Base-by-base conservation (phyloP, 2,888 invertebrate species). In the Mantis religiosa region DNA sequence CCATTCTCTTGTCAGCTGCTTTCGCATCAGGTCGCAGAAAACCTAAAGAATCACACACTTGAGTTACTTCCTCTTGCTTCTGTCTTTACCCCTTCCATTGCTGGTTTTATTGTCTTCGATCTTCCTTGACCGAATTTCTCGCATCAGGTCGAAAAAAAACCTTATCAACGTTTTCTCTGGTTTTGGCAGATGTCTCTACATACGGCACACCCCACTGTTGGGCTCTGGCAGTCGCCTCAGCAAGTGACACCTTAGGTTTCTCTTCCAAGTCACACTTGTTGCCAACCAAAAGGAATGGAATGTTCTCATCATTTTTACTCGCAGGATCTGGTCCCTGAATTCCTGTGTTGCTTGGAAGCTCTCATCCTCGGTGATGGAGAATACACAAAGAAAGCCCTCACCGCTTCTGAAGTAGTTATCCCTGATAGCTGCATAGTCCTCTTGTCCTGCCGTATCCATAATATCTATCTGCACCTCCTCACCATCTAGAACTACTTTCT, bases 141-240 rank as follows among this genome's bases (percentile, higher is more conserved):
- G 96, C 99, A 99, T 99, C 95, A 99, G 96, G 95, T 99, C 99
- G 95, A 98, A 99, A 96, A 99, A 99, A 93, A 99, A 99, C 99
- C 97, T 99, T 99, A 94, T 99, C 99, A 87, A 99, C 99, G 94
- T 99, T 99, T 93, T 98, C 98, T 91, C 98, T 94, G 83, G 99
- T 99, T 95, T 99, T 99, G 92, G 99, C 99, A 89, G 99, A 99
- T 90, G 99, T 99, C 95, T 99, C 99, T 89, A 99, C 98, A 94
- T 99, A 99, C 91, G 98, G 98, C 92, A 99, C 99, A 92, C 97
- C 97, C 99, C 99, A 99, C 92, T 97, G 96, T 92, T 96, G 96
- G 89, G 99, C 98, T 92, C 98, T 95, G 91, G 95, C 95, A 93
- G 97, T 97, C 91, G 99, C 98, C 93, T 98, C 97, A 91, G 97